Base-by-base conservation (phyloP, 2,113 vertebrate species). In the Aplodontia rufa region DNA sequence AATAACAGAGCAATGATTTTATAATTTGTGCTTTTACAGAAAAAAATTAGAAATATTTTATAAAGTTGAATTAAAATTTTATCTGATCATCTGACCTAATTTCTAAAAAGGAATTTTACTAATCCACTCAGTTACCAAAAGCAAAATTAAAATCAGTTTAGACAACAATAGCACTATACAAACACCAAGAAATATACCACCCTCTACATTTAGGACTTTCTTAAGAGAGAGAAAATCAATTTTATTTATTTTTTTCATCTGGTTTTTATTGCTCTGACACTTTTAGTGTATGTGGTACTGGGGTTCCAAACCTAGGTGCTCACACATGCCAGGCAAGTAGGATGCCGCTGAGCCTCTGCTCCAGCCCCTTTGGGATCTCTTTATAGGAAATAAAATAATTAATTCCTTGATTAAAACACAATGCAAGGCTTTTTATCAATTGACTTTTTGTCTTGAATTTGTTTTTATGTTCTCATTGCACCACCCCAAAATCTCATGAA, bases 331-430 rank as follows among this genome's bases (percentile, higher is more conserved):
- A n/a, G n/a, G n/a, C n/a, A n/a, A n/a, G n/a, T n/a, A n/a, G n/a
- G n/a, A n/a, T n/a, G n/a, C n/a, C n/a, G n/a, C n/a, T n/a, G n/a
- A n/a, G n/a, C n/a, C n/a, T n/a, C n/a, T n/a, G n/a, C n/a, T n/a
- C n/a, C n/a, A n/a, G n/a, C n/a, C n/a, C n/a, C n/a, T n/a, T n/a
- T n/a, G n/a, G n/a, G n/a, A 84, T 58, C 30, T 75, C n/a, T 82
- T 51, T 45, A 47, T 0, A 13, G 47, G 55, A 91, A 96, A 91
- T 76, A 87, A 94, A 95, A 69, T 16, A 82, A 96, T 32, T 60
- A 51, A 72, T 55, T 95, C 74, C 28, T 40, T 90, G 64, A 95
- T 94, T 89, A 90, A 94, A 96, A 91, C 64, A 94, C 81, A 95
- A 86, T 81, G 72, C 35, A 40, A 17, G 7, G 42, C 58, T 30